Conservation (phyloP, 1,140 invertebrate species). For the Macrobrachium rosenbergii region DNA sequence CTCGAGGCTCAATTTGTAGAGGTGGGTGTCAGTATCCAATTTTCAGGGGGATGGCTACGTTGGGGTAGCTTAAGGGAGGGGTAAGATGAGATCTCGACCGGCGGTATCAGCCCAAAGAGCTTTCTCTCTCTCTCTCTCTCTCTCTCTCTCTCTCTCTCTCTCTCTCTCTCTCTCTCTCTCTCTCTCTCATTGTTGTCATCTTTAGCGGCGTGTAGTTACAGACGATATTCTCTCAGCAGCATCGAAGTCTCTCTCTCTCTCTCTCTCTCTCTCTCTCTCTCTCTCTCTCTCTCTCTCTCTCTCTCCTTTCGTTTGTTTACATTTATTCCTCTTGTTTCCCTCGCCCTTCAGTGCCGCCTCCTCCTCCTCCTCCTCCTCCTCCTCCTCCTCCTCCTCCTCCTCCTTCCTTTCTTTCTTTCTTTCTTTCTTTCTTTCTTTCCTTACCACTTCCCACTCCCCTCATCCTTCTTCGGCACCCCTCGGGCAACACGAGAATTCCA, state of each 20-base stretch:
- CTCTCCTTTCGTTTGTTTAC: not conserved
- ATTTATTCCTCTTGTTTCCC: not conserved
- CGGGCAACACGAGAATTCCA: too few relatives aligned
- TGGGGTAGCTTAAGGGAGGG: conserved; percentile 43
- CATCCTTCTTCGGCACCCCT: not conserved
- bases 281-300: conserved; percentile 12
- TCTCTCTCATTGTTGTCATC: not conserved
- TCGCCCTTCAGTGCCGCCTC: not conserved
- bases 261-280: conserved; percentile 3
- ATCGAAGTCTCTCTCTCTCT: conserved; percentile 18
- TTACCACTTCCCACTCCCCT: not conserved
- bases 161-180: conserved; percentile 14
- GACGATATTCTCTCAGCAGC: too few relatives aligned
- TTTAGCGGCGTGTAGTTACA: not conserved
- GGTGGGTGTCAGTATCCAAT: conserved; percentile 57
- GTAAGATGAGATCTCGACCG: conserved; percentile 48
- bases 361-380: not conserved
- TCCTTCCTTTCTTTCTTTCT: conserved; percentile 11
- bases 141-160: conserved; percentile 20
- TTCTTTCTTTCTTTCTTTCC: not conserved
- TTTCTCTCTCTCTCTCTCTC: not conserved
- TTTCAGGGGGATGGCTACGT: conserved; percentile 38
- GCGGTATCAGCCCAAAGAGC: not conserved
- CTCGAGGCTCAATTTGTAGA: conserved; percentile 51
- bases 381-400: conserved; percentile 5